These are phyloP conservation scores for Ancistrus triradiatus DNA, from an alignment of 2,113 vertebrate species.

Conservation along the genomic window DNA sequence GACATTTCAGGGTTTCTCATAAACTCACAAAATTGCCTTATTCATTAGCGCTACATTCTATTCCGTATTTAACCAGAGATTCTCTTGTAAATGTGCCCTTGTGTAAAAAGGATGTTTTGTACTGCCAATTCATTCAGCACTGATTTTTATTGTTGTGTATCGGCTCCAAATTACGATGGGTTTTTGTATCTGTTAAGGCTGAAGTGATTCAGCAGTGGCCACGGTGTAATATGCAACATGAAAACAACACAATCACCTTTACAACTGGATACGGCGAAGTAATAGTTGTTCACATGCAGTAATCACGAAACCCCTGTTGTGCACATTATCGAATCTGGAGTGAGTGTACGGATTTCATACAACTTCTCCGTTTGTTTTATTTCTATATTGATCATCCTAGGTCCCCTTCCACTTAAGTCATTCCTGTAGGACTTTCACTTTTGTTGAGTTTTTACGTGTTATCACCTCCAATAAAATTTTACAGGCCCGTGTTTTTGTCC, in stretches of 20 bases:
- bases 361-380: too few relatives aligned
- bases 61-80: slow-evolving; percentile 11
- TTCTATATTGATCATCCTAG: slow-evolving; percentile 25
- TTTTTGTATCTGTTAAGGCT: slow-evolving; percentile 24
- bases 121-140: slow-evolving; percentile 34
- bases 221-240: slow-evolving; percentile 46
- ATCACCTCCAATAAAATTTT: slow-evolving; percentile 71
- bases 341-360: too few relatives aligned
- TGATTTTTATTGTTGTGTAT: slow-evolving; percentile 29
- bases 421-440: slow-evolving; percentile 50
- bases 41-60: slow-evolving; percentile 10
- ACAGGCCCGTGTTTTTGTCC: slow-evolving; percentile 45
- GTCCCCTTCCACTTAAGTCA: slow-evolving; percentile 28
- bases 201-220: slow-evolving; percentile 18
- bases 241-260: too few relatives aligned
- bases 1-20: background rate
- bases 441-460: slow-evolving; percentile 55
- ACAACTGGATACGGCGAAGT: slow-evolving; percentile 11
- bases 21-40: slow-evolving; percentile 34
- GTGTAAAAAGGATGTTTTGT: slow-evolving; percentile 29
- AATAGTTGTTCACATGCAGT: slow-evolving; percentile 44
- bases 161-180: slow-evolving; percentile 19
- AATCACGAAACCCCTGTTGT: slow-evolving; percentile 1
- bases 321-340: too few relatives aligned
- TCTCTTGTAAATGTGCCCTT: slow-evolving; percentile 1